phyloP scores from a whole-genome alignment of 23 tunicate genomes.

The Trididemnum nubilum region DNA sequence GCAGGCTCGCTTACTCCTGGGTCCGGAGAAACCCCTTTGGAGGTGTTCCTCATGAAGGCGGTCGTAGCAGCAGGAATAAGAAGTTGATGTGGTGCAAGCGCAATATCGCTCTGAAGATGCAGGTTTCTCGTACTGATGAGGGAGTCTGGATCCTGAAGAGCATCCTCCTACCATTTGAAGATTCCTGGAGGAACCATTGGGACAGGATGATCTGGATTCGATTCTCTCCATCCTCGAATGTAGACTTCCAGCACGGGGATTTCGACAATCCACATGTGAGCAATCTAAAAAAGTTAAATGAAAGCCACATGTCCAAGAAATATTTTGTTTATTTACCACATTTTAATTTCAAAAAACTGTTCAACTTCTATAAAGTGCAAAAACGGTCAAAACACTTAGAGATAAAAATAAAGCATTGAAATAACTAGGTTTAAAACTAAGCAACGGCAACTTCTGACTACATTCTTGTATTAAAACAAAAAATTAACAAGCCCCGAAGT shows the following conservation, averaged over 20 bases:
- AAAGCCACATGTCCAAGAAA: background rate
- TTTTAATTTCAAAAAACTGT: background rate
- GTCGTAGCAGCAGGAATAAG: conserved; percentile 67
- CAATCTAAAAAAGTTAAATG: background rate
- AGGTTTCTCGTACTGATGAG: conserved; percentile 74
- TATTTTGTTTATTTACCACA: background rate
- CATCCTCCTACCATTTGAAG: background rate
- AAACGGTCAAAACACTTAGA: background rate
- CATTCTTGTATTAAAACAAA: too few relatives aligned
- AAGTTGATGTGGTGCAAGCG: conserved; percentile 30
- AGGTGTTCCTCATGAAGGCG: conserved; percentile 60
- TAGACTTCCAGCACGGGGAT: background rate
- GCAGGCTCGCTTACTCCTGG: background rate
- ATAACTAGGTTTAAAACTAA: too few relatives aligned
- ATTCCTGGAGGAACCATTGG: conserved; percentile 5
- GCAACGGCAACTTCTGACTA: too few relatives aligned
- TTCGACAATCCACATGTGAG: background rate
- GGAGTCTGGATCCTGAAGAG: background rate
- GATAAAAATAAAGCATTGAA: background rate
- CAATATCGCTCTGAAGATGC: conserved; percentile 11
- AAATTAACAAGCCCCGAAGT: too few relatives aligned
- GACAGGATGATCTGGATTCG: background rate
- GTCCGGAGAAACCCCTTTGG: background rate
- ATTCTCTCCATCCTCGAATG: background rate
- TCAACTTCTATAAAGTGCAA: background rate